phyloP scores from a whole-genome alignment of 2,113 vertebrate genomes.

The Coptodon bakossiorum region DNA sequence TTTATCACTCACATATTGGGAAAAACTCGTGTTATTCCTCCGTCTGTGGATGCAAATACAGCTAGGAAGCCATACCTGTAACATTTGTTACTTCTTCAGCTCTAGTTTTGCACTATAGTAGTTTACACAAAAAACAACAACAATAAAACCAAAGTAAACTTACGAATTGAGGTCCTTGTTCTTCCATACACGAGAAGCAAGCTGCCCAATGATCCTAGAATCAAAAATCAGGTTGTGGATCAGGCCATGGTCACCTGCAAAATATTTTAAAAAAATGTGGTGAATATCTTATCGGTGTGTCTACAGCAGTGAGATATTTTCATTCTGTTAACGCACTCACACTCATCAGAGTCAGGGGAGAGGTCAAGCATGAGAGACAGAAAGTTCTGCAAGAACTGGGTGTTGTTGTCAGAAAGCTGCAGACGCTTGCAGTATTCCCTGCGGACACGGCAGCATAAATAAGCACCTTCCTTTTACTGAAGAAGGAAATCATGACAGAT shows the following conservation, averaged over 20 bases:
- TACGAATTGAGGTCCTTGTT: conserved; percentile 94
- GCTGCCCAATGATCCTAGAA: conserved; percentile 87
- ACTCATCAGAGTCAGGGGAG: conserved; percentile 94
- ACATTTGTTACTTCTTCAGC: not conserved
- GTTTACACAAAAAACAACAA: not conserved
- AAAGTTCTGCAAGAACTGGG: conserved; percentile 96
- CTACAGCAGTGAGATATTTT: not conserved
- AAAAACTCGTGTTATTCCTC: conserved; percentile 92
- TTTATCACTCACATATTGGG: conserved; percentile 86
- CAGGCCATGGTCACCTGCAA: conserved; percentile 87
- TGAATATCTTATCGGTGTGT: not conserved
- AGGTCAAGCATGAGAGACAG: conserved; percentile 96
- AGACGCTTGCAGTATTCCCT: conserved; percentile 98
- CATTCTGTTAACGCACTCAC: conserved; percentile 67
- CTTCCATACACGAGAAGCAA: conserved; percentile 90
- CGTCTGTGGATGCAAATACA: conserved; percentile 92
- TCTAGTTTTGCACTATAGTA: not conserved
- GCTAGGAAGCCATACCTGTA: conserved; percentile 93
- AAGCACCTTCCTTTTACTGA: not conserved
- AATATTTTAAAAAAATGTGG: not conserved
- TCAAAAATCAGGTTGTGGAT: conserved; percentile 96
- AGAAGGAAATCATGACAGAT: not conserved
- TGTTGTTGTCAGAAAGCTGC: conserved; percentile 95
- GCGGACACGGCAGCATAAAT: conserved; percentile 20
- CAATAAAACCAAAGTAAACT: conserved; percentile 5